Evolutionary conservation across 1,140 invertebrate genomes (phyloP), one percentile per base, ranked within the genome.

Genomic region (Anastrepha ludens): DNA sequence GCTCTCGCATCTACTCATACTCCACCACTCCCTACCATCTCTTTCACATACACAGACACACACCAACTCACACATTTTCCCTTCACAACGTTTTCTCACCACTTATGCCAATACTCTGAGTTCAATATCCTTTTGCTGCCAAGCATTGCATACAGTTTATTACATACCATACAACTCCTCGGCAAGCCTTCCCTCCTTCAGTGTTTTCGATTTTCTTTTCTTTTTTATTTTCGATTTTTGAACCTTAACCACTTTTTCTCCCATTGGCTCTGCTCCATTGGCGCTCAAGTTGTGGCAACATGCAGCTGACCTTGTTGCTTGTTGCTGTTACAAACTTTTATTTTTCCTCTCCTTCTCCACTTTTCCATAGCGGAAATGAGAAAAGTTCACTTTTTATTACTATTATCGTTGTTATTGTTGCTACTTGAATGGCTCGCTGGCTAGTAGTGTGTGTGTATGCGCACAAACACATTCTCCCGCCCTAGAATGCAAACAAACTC

Each of bases 321-420:
- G 74, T 81, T 81, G 74, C 47, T 81, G 7, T n/a, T 74, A 74
- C 41, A 74, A 74, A 81, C 47, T 81, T 81, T 81, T 55, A 55
- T 81, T 81, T 81, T 62, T 17, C 29, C 44, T 11, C n/a, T 47
- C 20, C 74, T 55, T 55, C 11, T 13, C 74, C n/a, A 81, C 74
- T 55, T 55, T 20, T 13, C 74, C n/a, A 81, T 58, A 44, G 47
- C 47, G 74, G 74, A 50, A 81, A 81, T 81, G 74, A 81, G 74
- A 81, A 81, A 81, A 81, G 74, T 81, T 81, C 74, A 81, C 44
- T 20, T 81, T 81, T 81, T 81, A 55, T 81, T 55, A 55, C 20
- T 81, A 55, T 81, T 81, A 55, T 81, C 3, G 15, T 58, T 81
- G 64, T 81, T 81, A 81, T 50, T 55, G 47, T 81, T 81, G 44